A percentile compares a stretch with the other conserved stretches of the same genome.
phyloP scores from a whole-genome alignment of 2,797 vertebrate genomes.

The Eidolon dupreanum region DNA sequence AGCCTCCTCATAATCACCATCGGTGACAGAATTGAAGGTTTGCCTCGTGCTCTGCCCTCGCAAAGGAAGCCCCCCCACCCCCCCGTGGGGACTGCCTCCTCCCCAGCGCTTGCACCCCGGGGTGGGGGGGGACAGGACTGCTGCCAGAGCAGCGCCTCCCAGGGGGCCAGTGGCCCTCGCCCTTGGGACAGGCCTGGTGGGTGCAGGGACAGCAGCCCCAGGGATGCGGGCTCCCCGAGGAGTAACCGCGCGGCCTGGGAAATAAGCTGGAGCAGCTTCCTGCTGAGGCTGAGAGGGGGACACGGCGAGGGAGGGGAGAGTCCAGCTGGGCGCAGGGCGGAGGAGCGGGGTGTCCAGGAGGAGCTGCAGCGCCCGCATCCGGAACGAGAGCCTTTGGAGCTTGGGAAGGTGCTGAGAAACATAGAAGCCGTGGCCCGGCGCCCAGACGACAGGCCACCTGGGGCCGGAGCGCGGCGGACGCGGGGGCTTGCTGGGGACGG shows the following conservation, averaged over 20 bases:
- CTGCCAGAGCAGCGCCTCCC: too few species aligned
- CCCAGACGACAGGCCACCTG: not conserved
- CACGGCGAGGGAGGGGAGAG: not conserved
- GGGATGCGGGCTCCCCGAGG: too few species aligned
- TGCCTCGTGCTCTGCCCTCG: slow-evolving; percentile 35
- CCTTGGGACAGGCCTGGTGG: too few species aligned
- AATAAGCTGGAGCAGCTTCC: not conserved
- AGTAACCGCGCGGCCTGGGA: slow-evolving; percentile 30
- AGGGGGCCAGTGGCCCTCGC: not conserved
- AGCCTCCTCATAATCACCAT: slow-evolving; percentile 19
- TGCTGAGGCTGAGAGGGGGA: not conserved
- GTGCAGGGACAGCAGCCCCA: too few species aligned
- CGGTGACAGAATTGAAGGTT: slow-evolving; percentile 45
- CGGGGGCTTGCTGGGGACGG: not conserved
- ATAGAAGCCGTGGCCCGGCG: not conserved
- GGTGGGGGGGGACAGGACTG: too few species aligned
- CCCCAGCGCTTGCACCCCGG: too few species aligned
- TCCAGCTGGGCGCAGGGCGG: not conserved
- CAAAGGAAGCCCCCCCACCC: slow-evolving; percentile 25
- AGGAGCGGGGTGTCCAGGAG: not conserved
- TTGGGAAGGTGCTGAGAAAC: not conserved
- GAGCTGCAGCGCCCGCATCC: not conserved
- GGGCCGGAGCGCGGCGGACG: not conserved
- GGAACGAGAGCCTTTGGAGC: not conserved
- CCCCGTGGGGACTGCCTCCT: too few species aligned